phyloP scores from a whole-genome alignment of 37 sponge, comb jelly and placozoan genomes.

The Mnemiopsis leidyi region DNA sequence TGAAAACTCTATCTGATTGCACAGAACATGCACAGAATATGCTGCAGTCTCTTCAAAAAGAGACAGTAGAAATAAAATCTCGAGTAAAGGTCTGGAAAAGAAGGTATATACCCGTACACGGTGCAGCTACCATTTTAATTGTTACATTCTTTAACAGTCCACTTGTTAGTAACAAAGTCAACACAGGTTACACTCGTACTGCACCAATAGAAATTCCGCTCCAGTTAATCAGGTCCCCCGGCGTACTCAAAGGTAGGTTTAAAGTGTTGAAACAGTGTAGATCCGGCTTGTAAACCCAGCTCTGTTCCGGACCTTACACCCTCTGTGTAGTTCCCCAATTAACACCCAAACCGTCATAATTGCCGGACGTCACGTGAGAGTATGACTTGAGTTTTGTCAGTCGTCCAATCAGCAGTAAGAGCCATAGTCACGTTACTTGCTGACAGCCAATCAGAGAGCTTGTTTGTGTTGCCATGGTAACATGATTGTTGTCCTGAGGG shows the following conservation, averaged over 20 bases:
- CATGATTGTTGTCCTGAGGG: neutral
- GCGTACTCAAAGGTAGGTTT: neutral
- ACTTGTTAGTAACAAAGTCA: too few relatives aligned
- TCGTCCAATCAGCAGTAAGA: neutral
- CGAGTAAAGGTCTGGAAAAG: too few relatives aligned
- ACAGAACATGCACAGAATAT: too few relatives aligned
- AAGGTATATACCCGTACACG: too few relatives aligned
- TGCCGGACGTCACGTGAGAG: neutral
- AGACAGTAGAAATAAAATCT: too few relatives aligned
- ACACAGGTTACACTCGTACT: too few relatives aligned
- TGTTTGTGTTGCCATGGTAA: neutral
- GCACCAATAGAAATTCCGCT: too few relatives aligned
- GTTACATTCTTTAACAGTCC: too few relatives aligned
- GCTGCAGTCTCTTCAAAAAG: too few relatives aligned
- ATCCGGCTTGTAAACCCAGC: neutral
- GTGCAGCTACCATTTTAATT: too few relatives aligned
- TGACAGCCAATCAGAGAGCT: neutral
- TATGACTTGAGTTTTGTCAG: too few relatives aligned
- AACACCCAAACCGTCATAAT: neutral
- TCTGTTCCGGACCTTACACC: neutral
- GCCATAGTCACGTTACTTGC: neutral
- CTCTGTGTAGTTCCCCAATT: neutral
- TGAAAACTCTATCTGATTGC: too few relatives aligned
- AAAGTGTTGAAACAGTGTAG: neutral
- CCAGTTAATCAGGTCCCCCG: neutral